Conservation (phyloP, 2,797 vertebrate genomes). For the Anabas testudineus region DNA sequence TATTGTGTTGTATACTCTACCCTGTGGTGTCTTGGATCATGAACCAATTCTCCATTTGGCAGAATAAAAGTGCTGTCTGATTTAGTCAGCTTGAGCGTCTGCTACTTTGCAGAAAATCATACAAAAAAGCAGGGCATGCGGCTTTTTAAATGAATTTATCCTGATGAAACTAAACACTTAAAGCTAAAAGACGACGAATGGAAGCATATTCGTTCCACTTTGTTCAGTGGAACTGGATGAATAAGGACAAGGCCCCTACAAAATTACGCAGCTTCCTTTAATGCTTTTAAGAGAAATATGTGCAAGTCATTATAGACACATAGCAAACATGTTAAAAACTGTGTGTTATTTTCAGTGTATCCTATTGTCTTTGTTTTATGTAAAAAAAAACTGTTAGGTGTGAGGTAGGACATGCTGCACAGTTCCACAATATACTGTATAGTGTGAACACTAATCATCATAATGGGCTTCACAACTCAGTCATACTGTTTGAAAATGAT, state of each 20-base stretch:
- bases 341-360: not conserved
- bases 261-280: not conserved
- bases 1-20: slow-evolving; percentile 29
- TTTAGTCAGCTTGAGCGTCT: slow-evolving; percentile 38
- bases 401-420: not conserved
- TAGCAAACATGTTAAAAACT: not conserved
- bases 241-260: not conserved
- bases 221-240: slow-evolving; percentile 14
- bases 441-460: slow-evolving; percentile 48
- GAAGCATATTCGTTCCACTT: slow-evolving; percentile 8
- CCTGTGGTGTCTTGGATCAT: slow-evolving; percentile 43
- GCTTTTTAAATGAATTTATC: slow-evolving; percentile 29
- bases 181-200: slow-evolving; percentile 13
- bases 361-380: not conserved
- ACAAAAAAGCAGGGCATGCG: slow-evolving; percentile 16
- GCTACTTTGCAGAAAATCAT: slow-evolving; percentile 32
- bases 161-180: slow-evolving; percentile 38
- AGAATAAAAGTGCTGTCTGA: slow-evolving; percentile 48
- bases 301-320: not conserved
- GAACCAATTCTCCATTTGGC: slow-evolving; percentile 43
- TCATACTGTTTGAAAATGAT: slow-evolving; percentile 41
- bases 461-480: slow-evolving; percentile 35
- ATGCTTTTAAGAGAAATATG: not conserved
- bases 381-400: not conserved
- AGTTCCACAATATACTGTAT: slow-evolving; percentile 6